Evolutionary conservation across 2,113 vertebrate species (phyloP), one percentile per base, ranked within the genome.

Genomic region (Strigops habroptila): DNA sequence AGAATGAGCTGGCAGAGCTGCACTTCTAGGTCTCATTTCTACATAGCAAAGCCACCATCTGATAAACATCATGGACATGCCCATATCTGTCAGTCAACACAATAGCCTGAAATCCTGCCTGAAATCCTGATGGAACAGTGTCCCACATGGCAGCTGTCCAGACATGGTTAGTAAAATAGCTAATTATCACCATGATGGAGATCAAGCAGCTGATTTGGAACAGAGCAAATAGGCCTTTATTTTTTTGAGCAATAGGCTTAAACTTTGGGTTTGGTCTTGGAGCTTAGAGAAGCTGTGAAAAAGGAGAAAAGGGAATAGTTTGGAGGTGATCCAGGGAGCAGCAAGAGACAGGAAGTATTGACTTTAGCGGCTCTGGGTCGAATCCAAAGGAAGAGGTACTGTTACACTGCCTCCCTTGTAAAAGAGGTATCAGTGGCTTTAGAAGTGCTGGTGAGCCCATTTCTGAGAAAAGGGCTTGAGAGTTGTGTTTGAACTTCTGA

Each of bases 261-360:
- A 91, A 62, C 12, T 59, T 49, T 43, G 51, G 15, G 41, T 27
- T 91, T 88, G 52, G 60, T 63, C n/a, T 93, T 2, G 0, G 46
- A 83, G 67, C 22, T 82, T 90, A 82, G 53, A 70, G 37, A 67
- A 88, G 21, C 37, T 55, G 41, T 76, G 63, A 49, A 82, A 70
- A 85, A 51, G 41, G 10, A 9, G 48, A 82, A 74, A 79, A 33
- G 25, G 52, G 5, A 65, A 23, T 12, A 35, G 46, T 46, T 91
- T 88, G 82, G 80, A 94, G 68, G 31, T 33, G 41, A 64, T 86
- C 82, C 76, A 78, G 73, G 73, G 43, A 94, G 18, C 59, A 81
- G 21, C 0, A 1, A 80, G 90, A 64, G 51, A 39, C n/a, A 60
- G 69, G 88, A 95, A 83, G 7, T 39, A 69, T 79, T 0, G 0